Evolutionary conservation across 2,797 vertebrate genomes (phyloP).

Genomic region (Leucoraja ocellata): DNA sequence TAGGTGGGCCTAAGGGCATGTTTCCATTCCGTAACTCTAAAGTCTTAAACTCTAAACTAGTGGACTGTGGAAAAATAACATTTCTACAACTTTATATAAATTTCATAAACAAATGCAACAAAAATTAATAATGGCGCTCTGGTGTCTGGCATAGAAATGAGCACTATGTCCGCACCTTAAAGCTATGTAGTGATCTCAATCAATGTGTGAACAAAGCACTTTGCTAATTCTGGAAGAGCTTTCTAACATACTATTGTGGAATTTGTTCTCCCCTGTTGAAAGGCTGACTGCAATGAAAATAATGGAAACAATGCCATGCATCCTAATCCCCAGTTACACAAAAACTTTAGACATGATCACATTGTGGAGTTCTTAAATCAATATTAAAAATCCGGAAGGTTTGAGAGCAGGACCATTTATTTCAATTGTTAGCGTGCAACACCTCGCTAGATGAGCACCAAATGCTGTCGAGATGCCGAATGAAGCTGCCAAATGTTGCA

Average conservation of each 20-base stretch:
- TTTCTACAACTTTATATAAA: background rate
- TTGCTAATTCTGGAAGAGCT: conserved; percentile 4
- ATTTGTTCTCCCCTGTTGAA: conserved; percentile 28
- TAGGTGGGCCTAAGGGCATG: no score
- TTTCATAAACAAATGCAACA: background rate
- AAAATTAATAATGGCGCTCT: background rate
- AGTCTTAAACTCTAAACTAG: no score
- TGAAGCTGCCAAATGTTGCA: background rate
- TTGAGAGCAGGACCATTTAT: background rate
- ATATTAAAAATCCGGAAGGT: background rate
- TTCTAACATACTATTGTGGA: background rate
- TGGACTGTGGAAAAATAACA: no score
- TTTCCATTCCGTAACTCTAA: no score
- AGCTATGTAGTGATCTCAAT: background rate
- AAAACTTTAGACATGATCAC: background rate
- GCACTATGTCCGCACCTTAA: background rate
- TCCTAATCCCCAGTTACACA: background rate
- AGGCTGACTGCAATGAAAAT: conserved; percentile 31
- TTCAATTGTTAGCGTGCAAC: background rate
- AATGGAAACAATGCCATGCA: conserved; percentile 20
- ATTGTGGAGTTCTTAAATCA: background rate
- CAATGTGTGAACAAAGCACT: background rate
- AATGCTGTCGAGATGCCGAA: no score
- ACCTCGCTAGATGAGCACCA: background rate
- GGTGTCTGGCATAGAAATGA: background rate